Evolutionary conservation across 2,797 vertebrate genomes (phyloP).

Genomic region (Petrocephalus schoutedeni): DNA sequence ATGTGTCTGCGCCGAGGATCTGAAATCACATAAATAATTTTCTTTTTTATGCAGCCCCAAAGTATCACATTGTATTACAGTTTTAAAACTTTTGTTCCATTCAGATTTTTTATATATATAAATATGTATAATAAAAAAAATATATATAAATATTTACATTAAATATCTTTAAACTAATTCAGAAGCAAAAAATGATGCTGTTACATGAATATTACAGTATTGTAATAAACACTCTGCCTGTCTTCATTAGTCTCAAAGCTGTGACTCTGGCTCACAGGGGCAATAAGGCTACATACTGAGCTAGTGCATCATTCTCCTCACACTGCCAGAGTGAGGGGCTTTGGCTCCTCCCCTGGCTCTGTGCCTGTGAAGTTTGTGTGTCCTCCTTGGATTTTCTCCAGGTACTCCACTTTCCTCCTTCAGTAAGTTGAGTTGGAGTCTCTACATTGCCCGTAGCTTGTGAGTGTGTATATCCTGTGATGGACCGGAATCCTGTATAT

Average conservation of each 20-base stretch:
- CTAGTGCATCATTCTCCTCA: too few species aligned
- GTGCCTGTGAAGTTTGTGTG: too few species aligned
- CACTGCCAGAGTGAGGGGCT: not conserved
- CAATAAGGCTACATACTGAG: not conserved
- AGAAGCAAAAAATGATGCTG: not conserved
- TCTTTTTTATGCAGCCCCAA: not conserved
- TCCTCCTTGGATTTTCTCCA: too few species aligned
- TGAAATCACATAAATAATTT: constrained; percentile 3
- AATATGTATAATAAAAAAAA: too few species aligned
- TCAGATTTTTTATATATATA: not conserved
- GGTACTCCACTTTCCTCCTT: too few species aligned
- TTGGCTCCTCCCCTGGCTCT: not conserved
- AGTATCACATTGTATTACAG: not conserved
- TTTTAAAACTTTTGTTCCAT: not conserved
- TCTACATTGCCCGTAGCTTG: not conserved
- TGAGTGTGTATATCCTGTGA: not conserved
- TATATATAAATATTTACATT: not conserved
- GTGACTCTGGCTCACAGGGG: not conserved
- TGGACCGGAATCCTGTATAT: not conserved
- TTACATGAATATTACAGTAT: not conserved
- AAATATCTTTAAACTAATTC: not conserved
- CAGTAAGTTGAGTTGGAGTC: not conserved
- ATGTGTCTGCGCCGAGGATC: not conserved
- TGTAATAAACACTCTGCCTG: not conserved
- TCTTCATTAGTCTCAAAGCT: not conserved